Evolutionary conservation across 1,140 invertebrate genomes (phyloP).

Genomic region (Coptotermes formosanus): DNA sequence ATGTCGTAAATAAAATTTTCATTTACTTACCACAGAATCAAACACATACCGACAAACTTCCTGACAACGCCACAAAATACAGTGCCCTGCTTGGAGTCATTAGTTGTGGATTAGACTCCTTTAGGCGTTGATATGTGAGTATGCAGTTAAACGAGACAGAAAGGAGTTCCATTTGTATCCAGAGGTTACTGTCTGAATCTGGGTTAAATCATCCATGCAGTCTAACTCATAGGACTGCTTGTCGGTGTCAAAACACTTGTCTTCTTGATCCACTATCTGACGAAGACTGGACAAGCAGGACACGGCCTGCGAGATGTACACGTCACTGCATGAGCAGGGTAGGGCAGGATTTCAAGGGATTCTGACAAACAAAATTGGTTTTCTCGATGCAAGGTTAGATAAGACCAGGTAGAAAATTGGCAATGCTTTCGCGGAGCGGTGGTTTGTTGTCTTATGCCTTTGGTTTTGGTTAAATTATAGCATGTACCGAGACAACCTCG

Average conservation of each 20-base stretch:
- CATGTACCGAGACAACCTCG: too few species aligned
- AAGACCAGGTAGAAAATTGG: constrained; percentile 13
- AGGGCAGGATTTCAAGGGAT: neutral
- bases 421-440: neutral
- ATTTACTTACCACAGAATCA: too few species aligned
- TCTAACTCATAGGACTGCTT: neutral
- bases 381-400: constrained; percentile 1
- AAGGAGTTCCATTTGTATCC: too few species aligned
- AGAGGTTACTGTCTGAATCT: neutral
- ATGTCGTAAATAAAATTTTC: too few species aligned
- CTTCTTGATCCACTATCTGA: neutral
- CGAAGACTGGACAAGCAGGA: too few species aligned
- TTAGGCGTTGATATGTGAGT: too few species aligned
- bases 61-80: too few species aligned
- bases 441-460: neutral
- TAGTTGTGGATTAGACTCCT: too few species aligned
- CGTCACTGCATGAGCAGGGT: neutral
- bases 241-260: constrained; percentile 17
- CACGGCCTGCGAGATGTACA: neutral
- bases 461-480: neutral
- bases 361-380: constrained; percentile 12
- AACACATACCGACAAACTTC: too few species aligned
- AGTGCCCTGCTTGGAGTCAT: too few species aligned
- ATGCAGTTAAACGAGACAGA: too few species aligned
- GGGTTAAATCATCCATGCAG: neutral